A percentile compares a stretch with the other conserved stretches of the same genome.
Evolutionary conservation across 1,140 invertebrate genomes (phyloP).

Genomic region (Tenebrio molitor): DNA sequence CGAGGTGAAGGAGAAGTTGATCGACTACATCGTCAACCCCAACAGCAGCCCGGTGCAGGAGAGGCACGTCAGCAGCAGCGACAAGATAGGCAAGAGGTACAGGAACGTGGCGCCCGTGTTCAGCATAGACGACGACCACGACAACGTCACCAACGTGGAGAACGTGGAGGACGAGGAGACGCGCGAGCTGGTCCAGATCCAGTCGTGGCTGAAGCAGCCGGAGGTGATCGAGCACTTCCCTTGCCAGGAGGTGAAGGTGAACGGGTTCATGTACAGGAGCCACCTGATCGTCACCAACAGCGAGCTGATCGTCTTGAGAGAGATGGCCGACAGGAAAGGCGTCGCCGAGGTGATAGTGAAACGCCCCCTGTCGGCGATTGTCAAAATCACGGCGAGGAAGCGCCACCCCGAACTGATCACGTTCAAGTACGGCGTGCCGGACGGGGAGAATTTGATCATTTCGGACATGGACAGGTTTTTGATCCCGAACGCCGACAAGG

Average conservation of each 20-base stretch:
- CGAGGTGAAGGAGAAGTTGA: conserved; percentile 92
- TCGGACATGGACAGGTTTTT: conserved; percentile 93
- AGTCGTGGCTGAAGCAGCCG: conserved; percentile 85
- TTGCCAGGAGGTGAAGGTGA: conserved; percentile 92
- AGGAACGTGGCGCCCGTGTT: conserved; percentile 93
- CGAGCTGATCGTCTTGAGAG: conserved; percentile 89
- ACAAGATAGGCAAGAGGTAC: conserved; percentile 89
- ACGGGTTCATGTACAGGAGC: conserved; percentile 88
- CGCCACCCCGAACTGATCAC: conserved; percentile 94
- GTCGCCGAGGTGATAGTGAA: conserved; percentile 88
- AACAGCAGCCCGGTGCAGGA: conserved; percentile 66
- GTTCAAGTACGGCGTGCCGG: conserved; percentile 90
- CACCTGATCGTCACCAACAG: conserved; percentile 90
- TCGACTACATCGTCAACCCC: conserved; percentile 93
- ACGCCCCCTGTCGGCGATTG: conserved; percentile 88
- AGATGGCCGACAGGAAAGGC: conserved; percentile 80
- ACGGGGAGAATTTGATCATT: conserved; percentile 80
- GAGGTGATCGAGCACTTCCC: conserved; percentile 89
- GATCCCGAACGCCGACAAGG: conserved; percentile 92
- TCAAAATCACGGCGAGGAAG: conserved; percentile 97
- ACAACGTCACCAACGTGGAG: conserved; percentile 69
- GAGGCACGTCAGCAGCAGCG: conserved; percentile 85
- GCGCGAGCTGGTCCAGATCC: conserved; percentile 79
- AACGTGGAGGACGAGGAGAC: conserved; percentile 71
- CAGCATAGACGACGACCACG: conserved; percentile 94